Evolutionary conservation across 2,888 invertebrate species (phyloP), one percentile per base, ranked within the genome.

Genomic region (Empis livida): DNA sequence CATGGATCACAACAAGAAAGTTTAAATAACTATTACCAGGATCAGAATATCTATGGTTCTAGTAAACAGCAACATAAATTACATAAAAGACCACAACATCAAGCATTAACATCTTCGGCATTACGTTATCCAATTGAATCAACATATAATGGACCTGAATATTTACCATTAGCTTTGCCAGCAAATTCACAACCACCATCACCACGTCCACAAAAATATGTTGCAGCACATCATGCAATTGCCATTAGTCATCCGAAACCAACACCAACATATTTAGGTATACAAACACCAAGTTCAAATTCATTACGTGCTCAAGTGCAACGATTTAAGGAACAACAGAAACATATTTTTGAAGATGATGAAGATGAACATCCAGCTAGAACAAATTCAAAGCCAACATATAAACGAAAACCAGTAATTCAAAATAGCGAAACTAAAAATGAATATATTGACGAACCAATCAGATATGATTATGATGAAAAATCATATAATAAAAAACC

Each of bases 311-410:
- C 66, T 40, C 68, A 73, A 50, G 58, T 74, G 13, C 62, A 69
- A 14, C 56, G 61, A 3, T 57, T 75, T 44, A 65, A 71, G 51
- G 68, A 72, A 50, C 62, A 71, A 43, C 74, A 74, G 49, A 67
- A 68, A 15, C 46, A 68, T 3, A 72, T 67, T 57, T 74, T 71
- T 54, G 68, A 68, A 30, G 73, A 73, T 48, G 71, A 72, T 51
- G 60, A 59, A 5, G 73, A 73, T 53, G 71, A 74, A 53, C 73
- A 73, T 57, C 74, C 74, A n/a, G 70, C 72, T 60, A 51, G 68
- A 6, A 42, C 17, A 39, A 39, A 50, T 45, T 35, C 35, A 35
- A 39, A 31, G 39, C n/a, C 39, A 27, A 30, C 14, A 10, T 14
- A 17, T 13, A 38, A 37, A 17, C 6, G 43, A 42, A 13, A 13